These are phyloP conservation scores for Acleris sparsana DNA, from an alignment of 2,888 invertebrate species.

Conservation along the genomic window DNA sequence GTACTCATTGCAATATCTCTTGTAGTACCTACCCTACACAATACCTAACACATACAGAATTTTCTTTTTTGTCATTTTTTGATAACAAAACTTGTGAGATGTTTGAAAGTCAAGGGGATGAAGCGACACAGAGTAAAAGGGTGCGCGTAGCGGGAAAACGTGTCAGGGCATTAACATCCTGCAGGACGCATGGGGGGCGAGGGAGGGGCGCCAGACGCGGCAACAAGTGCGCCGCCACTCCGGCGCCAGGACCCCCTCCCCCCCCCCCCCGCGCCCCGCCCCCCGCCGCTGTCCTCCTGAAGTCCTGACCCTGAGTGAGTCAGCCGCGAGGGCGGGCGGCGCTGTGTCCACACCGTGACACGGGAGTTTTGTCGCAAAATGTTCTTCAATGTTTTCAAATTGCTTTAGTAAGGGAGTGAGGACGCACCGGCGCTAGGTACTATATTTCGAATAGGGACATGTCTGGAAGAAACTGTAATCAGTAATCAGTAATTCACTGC, in stretches of 20 bases:
- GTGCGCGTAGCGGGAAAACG: not conserved
- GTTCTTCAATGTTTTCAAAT: too few species aligned
- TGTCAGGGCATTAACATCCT: not conserved
- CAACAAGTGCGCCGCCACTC: slow-evolving; percentile 70
- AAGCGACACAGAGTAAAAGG: not conserved
- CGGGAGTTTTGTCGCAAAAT: too few species aligned
- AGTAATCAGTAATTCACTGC: too few species aligned
- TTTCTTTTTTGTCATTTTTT: too few species aligned
- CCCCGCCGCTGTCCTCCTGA: slow-evolving; percentile 3
- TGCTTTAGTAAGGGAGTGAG: too few species aligned
- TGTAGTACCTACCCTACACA: too few species aligned
- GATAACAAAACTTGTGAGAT: not conserved
- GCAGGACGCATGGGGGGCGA: not conserved
- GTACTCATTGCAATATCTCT: too few species aligned
- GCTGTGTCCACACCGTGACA: not conserved
- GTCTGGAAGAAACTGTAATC: too few species aligned
- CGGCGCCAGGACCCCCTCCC: slow-evolving; percentile 56
- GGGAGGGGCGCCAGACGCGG: slow-evolving; percentile 42
- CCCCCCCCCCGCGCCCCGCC: slow-evolving; percentile 45
- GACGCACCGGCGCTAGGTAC: too few species aligned
- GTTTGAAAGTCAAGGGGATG: not conserved
- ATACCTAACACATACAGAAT: too few species aligned
- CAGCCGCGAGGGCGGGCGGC: slow-evolving; percentile 8
- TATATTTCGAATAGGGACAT: too few species aligned
- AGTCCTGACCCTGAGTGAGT: not conserved